Conservation (phyloP, 2,113 vertebrate genomes). For the Drymodes brunneopygia region DNA sequence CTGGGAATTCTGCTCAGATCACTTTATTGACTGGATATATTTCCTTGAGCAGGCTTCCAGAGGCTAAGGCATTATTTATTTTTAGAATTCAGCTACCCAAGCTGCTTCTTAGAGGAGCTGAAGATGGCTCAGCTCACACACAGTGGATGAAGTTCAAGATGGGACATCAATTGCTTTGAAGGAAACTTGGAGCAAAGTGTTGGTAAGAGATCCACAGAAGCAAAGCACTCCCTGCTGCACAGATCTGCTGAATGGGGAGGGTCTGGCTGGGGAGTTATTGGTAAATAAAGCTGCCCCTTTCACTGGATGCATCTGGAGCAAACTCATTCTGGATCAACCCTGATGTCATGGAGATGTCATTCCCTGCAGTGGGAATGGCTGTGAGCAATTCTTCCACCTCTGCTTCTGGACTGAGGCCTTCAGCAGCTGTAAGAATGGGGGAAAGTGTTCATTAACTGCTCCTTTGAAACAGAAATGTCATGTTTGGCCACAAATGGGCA, state of each 20-base stretch:
- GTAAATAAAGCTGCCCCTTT: not conserved
- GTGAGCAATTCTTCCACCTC: not conserved
- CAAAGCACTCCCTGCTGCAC: not conserved
- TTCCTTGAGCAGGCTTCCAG: not conserved
- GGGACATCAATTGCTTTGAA: not conserved
- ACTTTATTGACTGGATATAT: not conserved
- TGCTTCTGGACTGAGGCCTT: not conserved
- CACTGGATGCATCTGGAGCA: not conserved
- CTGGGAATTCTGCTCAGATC: not conserved
- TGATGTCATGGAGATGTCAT: not conserved
- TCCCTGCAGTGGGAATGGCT: not conserved
- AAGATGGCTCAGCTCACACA: not conserved
- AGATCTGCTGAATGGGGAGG: not conserved
- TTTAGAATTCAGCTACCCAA: not conserved
- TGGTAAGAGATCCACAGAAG: not conserved
- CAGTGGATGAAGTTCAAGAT: not conserved
- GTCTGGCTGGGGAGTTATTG: not conserved
- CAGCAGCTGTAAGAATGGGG: not conserved
- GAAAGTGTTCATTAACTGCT: not conserved
- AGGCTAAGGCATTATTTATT: not conserved
- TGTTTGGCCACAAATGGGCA: not conserved
- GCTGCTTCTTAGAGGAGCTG: not conserved
- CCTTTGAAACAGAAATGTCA: not conserved
- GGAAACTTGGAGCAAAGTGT: not conserved
- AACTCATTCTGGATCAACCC: not conserved